A percentile compares a stretch with the other conserved stretches of the same genome.
These are phyloP conservation scores for Triplophysa yarkandensis DNA, from an alignment of 2,797 vertebrate genomes.

Conservation along the genomic window DNA sequence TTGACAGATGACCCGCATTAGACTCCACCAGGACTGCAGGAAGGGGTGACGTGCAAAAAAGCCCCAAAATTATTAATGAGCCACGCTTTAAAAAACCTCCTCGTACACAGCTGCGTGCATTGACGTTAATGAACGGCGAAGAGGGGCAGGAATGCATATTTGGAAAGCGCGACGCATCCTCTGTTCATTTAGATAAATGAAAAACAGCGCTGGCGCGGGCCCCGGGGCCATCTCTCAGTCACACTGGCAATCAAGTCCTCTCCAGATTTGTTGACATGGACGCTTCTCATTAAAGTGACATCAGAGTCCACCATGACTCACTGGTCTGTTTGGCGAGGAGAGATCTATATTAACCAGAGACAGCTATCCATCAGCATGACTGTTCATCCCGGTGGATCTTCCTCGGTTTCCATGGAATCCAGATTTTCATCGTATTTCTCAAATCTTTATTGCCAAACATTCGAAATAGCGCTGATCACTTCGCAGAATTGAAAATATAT, in stretches of 20 bases:
- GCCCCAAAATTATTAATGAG: constrained; percentile 66
- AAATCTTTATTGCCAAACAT: no score
- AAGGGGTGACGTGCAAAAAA: constrained; percentile 17
- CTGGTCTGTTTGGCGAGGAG: constrained; percentile 1
- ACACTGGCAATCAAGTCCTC: constrained; percentile 36
- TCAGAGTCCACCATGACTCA: constrained; percentile 28
- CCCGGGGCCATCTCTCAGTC: constrained; percentile 38
- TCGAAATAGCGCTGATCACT: no score
- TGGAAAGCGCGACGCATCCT: constrained; percentile 13
- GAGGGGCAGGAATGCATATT: constrained; percentile 68
- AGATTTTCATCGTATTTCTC: background rate
- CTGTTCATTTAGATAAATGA: constrained; percentile 41
- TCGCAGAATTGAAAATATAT: no score
- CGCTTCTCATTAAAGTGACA: constrained; percentile 39
- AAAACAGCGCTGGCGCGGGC: constrained; percentile 10
- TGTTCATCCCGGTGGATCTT: background rate
- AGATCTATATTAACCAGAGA: background rate
- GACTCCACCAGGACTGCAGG: constrained; percentile 44
- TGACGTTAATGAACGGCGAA: constrained; percentile 71
- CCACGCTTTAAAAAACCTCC: constrained; percentile 68
- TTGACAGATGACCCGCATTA: constrained; percentile 68
- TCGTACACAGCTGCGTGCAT: constrained; percentile 65
- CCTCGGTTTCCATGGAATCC: background rate
- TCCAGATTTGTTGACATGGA: constrained; percentile 38
- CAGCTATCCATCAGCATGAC: background rate